A percentile compares a stretch with the other conserved stretches of the same genome.
phyloP scores from a whole-genome alignment of 1,140 invertebrate genomes.

The Conus ventricosus region DNA sequence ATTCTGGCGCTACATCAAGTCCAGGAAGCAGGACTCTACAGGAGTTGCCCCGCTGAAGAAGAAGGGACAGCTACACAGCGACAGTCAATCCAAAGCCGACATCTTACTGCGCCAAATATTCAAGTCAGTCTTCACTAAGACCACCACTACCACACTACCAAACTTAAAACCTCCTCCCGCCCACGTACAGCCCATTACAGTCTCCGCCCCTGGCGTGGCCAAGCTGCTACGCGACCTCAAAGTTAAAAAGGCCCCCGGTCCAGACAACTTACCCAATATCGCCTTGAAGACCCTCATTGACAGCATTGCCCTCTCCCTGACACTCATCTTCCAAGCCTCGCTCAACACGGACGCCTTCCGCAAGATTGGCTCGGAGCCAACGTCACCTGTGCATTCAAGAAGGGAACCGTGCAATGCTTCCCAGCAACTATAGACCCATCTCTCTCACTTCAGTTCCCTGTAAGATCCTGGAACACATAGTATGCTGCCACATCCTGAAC shows the following conservation, averaged over 20 bases:
- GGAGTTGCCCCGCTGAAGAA: no score
- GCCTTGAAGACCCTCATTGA: no score
- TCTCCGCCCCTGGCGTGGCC: background rate
- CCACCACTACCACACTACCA: background rate
- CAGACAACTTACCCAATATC: background rate
- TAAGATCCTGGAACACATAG: no score
- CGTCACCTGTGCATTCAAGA: background rate
- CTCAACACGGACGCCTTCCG: background rate
- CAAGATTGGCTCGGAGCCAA: background rate
- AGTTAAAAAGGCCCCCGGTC: background rate
- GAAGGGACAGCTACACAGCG: background rate
- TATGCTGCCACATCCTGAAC: no score
- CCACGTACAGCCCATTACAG: background rate
- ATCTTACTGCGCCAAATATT: background rate
- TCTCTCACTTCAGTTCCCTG: background rate
- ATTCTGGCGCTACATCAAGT: no score
- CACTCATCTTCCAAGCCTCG: background rate
- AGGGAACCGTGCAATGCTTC: background rate
- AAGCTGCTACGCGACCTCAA: background rate
- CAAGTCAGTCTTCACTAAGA: background rate
- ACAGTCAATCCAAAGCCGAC: background rate
- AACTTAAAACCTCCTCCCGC: background rate
- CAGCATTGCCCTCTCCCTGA: no score
- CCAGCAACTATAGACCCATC: background rate
- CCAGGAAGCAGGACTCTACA: no score